phyloP scores from a whole-genome alignment of 2,113 vertebrate species.

The Myocastor coypus region DNA sequence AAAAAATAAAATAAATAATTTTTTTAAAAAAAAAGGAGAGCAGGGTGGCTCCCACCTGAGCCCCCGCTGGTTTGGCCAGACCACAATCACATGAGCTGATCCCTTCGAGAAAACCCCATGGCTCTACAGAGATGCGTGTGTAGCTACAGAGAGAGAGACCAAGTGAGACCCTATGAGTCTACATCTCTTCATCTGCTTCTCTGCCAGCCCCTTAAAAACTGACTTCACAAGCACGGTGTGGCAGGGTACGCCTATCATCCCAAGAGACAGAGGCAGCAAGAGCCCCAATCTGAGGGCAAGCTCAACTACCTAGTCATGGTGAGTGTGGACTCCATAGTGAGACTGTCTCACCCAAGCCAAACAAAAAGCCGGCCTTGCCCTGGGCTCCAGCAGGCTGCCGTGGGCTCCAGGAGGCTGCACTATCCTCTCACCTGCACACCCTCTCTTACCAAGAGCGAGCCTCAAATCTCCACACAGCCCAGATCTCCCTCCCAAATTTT shows the following conservation, averaged over 20 bases:
- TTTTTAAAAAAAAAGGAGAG: no score
- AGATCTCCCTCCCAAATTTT: background rate
- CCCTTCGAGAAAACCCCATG: background rate
- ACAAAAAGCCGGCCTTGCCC: background rate
- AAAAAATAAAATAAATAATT: no score
- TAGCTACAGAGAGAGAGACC: background rate
- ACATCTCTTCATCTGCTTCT: background rate
- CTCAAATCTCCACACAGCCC: background rate
- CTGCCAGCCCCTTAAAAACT: background rate
- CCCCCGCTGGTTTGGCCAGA: background rate
- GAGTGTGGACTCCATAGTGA: background rate
- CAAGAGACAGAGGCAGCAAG: background rate
- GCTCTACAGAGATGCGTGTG: background rate
- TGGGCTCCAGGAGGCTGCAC: no score
- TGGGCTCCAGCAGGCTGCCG: no score
- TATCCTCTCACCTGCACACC: no score
- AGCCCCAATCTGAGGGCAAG: background rate
- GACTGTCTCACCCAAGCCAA: background rate
- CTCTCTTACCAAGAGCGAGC: fast-evolving
- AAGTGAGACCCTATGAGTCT: background rate
- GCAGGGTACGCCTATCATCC: background rate
- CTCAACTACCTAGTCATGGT: background rate
- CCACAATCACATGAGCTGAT: no score
- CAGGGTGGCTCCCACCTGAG: background rate
- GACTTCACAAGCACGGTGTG: background rate